Evolutionary conservation across 2,113 vertebrate species (phyloP).

Genomic region (Colaptes auratus): DNA sequence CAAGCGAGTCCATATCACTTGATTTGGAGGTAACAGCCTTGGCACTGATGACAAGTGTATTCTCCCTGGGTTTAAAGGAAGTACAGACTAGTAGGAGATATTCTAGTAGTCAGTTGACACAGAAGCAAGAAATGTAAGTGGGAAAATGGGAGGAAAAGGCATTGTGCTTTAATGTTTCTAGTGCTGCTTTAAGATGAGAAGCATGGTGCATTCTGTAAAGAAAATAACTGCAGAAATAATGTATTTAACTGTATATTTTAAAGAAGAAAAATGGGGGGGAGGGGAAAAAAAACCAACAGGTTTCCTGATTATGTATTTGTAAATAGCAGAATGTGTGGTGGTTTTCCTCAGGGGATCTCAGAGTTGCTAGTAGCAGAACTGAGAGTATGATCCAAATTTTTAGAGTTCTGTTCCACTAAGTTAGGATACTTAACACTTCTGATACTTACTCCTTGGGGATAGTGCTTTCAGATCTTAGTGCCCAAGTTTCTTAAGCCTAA

Average conservation of each 20-base stretch:
- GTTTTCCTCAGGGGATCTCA: background rate
- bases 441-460: background rate
- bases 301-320: background rate
- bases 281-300: no score
- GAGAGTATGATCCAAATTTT: accelerated
- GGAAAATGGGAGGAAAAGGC: background rate
- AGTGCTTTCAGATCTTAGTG: background rate
- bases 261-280: background rate
- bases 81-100: background rate
- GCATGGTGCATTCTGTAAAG: background rate
- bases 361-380: background rate
- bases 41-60: background rate
- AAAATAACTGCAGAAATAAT: background rate
- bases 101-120: background rate
- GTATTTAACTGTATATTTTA: background rate
- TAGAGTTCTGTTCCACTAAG: background rate
- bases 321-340: background rate
- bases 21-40: background rate
- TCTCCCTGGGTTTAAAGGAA: background rate
- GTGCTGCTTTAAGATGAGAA: background rate
- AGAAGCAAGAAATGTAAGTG: background rate
- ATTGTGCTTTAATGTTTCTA: background rate
- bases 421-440: background rate
- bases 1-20: background rate
- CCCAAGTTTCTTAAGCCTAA: background rate